Evolutionary conservation across 2,888 invertebrate species (phyloP).

Genomic region (Drosophila buzzatii): DNA sequence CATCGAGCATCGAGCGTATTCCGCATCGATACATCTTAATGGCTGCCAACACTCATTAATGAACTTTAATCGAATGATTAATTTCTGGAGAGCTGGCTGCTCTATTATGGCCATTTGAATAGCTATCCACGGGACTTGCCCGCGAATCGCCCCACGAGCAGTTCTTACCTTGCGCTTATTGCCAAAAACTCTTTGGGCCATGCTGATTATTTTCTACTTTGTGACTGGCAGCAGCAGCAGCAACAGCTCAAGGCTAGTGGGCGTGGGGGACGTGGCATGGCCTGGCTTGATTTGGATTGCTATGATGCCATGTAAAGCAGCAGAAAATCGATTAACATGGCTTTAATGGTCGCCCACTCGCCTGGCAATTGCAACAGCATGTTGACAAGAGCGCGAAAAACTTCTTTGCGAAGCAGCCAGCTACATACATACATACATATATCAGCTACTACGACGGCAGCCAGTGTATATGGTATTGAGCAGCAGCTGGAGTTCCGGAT

Average conservation of each 20-base stretch:
- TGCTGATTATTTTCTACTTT: conserved; percentile 70
- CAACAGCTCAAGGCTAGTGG: conserved; percentile 17
- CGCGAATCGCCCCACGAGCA: conserved; percentile 27
- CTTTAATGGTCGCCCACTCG: conserved; percentile 64
- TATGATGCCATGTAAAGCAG: conserved; percentile 53
- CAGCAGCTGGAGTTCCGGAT: conserved; percentile 21
- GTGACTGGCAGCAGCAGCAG: conserved; percentile 54
- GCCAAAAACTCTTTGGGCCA: conserved; percentile 43
- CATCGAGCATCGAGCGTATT: conserved; percentile 4
- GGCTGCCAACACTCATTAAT: conserved; percentile 45
- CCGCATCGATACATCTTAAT: conserved; percentile 26
- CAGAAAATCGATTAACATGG: conserved; percentile 76
- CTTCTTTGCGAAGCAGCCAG: conserved; percentile 24
- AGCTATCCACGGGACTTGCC: conserved; percentile 25
- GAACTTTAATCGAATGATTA: conserved; percentile 52
- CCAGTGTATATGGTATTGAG: conserved; percentile 51
- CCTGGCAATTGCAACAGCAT: conserved; percentile 53
- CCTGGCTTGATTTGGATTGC: conserved; percentile 25
- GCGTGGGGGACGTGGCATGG: not conserved
- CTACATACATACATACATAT: not conserved
- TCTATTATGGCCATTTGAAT: conserved; percentile 39
- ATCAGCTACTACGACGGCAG: conserved; percentile 26
- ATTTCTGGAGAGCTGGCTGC: conserved; percentile 33
- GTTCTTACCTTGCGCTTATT: not conserved
- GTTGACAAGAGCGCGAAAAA: conserved; percentile 52